Evolutionary conservation across 2,113 vertebrate genomes (phyloP).

Genomic region (Azemiops feae): DNA sequence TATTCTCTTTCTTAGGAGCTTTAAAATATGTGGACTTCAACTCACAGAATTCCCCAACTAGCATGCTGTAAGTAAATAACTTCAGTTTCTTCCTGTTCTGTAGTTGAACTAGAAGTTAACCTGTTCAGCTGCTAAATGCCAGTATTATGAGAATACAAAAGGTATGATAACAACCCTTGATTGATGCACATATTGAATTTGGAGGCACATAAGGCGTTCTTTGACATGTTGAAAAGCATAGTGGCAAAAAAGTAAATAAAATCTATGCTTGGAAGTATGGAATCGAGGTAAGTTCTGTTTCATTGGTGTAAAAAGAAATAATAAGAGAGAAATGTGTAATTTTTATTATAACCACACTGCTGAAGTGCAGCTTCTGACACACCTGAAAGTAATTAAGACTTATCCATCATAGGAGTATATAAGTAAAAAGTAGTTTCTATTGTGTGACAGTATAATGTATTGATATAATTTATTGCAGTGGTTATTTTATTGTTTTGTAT

Average conservation of each 20-base stretch:
- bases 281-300: neutral
- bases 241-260: neutral
- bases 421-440: conserved; percentile 5
- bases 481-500: conserved; percentile 8
- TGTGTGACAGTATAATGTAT: neutral
- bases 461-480: neutral
- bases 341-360: neutral
- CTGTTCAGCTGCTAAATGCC: neutral
- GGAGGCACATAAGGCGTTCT: neutral
- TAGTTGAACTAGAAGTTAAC: neutral
- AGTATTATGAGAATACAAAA: neutral
- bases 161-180: neutral
- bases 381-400: neutral
- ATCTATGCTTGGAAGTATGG: neutral
- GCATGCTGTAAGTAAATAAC: too few species aligned
- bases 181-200: neutral
- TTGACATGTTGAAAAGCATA: neutral
- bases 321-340: neutral
- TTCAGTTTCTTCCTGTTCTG: neutral
- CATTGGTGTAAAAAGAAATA: neutral
- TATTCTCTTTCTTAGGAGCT: neutral
- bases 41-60: too few species aligned
- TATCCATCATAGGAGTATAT: neutral
- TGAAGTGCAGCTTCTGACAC: conserved; percentile 18
- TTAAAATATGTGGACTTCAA: neutral